Conservation (phyloP, 2,797 vertebrate genomes). For the Pantherophis vulpinus region DNA sequence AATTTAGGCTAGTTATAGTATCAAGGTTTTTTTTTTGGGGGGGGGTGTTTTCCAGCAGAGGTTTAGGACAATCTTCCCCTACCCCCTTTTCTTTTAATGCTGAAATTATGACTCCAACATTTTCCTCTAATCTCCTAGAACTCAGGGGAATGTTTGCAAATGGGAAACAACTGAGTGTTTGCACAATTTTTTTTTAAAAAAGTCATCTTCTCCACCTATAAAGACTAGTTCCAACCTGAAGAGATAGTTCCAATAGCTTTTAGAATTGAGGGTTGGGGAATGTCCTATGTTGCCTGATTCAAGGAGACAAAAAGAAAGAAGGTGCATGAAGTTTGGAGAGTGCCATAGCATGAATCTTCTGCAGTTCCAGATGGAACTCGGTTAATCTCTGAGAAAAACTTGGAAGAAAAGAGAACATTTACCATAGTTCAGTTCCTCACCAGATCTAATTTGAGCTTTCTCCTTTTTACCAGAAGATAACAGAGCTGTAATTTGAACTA, state of each 20-base stretch:
- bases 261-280: background rate
- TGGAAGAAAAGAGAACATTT: background rate
- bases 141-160: background rate
- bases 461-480: background rate
- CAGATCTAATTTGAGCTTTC: background rate
- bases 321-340: background rate
- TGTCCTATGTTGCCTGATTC: background rate
- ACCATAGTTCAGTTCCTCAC: background rate
- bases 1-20: background rate
- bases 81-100: background rate
- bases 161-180: background rate
- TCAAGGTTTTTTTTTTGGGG: background rate
- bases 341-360: background rate
- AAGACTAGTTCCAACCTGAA: background rate
- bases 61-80: background rate
- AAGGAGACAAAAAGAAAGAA: background rate
- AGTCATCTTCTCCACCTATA: background rate
- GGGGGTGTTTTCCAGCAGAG: background rate
- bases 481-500: background rate
- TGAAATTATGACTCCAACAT: slow-evolving; percentile 4
- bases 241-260: background rate
- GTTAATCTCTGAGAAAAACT: background rate
- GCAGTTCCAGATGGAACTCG: background rate
- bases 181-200: background rate
- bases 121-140: slow-evolving; percentile 4